Conservation (phyloP, 2,113 vertebrate genomes). For the Rhea pennata region DNA sequence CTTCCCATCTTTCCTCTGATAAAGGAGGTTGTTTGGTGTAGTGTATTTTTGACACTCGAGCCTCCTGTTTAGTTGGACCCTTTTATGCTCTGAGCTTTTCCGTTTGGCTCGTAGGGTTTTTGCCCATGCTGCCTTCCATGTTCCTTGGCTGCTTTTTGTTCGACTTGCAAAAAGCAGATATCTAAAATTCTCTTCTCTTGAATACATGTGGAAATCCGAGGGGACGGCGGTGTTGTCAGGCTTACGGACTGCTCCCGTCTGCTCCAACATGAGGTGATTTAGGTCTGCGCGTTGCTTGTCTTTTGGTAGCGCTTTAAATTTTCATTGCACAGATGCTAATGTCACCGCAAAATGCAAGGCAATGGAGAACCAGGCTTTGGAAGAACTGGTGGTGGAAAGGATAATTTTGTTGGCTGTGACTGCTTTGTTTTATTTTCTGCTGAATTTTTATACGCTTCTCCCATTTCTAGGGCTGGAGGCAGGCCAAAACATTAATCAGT, state of each 20-base stretch:
- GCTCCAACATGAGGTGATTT: not conserved
- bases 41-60: not conserved
- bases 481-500: rapidly evolving
- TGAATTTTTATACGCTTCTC: not conserved
- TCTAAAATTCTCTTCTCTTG: not conserved
- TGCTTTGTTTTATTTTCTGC: not conserved
- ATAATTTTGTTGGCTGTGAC: not conserved
- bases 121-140: not conserved
- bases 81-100: constrained; percentile 13
- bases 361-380: not conserved
- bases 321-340: not conserved
- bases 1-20: not conserved
- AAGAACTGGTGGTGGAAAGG: not conserved
- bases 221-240: not conserved
- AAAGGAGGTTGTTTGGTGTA: constrained; percentile 22
- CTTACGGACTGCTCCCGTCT: not conserved
- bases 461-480: not conserved
- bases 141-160: constrained; percentile 4
- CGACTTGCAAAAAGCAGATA: not conserved
- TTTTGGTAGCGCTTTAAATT: not conserved
- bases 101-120: not conserved
- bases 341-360: not conserved
- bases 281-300: not conserved
- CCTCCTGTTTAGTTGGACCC: constrained; percentile 22
- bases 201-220: not conserved